Base-by-base conservation (phyloP, 2,797 vertebrate species). In the Peromyscus eremicus region DNA sequence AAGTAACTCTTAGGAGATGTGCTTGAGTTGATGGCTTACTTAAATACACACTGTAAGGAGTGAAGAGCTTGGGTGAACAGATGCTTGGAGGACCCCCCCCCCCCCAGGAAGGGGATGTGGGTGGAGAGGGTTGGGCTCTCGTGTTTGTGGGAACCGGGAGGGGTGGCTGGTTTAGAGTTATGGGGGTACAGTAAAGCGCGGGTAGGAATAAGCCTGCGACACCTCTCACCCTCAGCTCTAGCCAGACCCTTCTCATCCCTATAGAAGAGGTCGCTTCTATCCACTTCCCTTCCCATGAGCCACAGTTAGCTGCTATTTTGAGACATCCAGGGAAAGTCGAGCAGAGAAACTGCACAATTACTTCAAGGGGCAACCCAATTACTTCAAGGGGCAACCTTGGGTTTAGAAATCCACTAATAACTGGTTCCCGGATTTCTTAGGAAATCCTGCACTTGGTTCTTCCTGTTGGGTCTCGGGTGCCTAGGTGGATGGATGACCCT, bases 261-360 rank as follows among this genome's bases (percentile, higher is more conserved):
- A 6, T 12, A 27, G 71, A 90, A 92, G 62, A 79, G 13, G 32
- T 3, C 60, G 4, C 49, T 49, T 84, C 34, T 17, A 2, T 27
- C 4, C 29, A 37, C 49, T 81, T 82, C 75, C 16, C 55, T 62
- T 79, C 60, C 70, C 92, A 46, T 94, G 94, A 96, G 95, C 92
- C 94, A 82, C 82, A 52, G 77, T 85, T 75, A 87, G 96, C 95
- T 98, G 96, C 97, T 97, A 55, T 96, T 94, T 88, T 66, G 89
- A 96, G 83, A 55, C 16, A 34, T 66, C 88, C 46, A 64, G 91
- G 89, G 68, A 21, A 77, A 92, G 89, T 70, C 9, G 80, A 57
- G 34, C 68, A 77, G 92, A 83, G 79, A 89, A 73, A 23, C 43
- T 16, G 60, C n/a, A 70, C 25, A 66, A 11, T 89, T 46, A 13